These are phyloP conservation scores for Connochaetes taurinus DNA, from an alignment of 2,113 vertebrate species.

Conservation along the genomic window DNA sequence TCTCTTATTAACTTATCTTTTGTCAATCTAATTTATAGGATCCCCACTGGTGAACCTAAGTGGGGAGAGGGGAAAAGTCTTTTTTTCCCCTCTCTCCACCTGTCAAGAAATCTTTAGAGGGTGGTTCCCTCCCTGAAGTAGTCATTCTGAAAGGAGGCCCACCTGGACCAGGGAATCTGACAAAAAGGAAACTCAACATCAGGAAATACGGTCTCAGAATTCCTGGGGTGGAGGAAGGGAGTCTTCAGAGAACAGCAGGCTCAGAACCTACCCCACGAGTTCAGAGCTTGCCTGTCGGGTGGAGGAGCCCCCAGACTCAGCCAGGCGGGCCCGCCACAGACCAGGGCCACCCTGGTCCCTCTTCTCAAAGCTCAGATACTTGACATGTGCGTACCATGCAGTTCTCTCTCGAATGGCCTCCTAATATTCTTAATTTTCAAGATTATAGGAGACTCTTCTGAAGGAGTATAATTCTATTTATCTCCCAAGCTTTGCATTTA, in stretches of 20 bases:
- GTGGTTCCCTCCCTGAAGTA: neutral
- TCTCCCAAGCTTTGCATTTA: neutral
- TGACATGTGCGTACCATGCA: neutral
- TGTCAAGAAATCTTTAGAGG: neutral
- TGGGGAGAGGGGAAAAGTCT: neutral
- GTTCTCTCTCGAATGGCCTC: neutral
- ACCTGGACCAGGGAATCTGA: neutral
- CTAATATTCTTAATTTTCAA: neutral
- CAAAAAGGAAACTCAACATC: neutral
- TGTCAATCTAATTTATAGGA: neutral
- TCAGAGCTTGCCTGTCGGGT: neutral
- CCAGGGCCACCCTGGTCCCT: neutral
- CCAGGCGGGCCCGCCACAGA: neutral
- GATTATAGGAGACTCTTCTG: neutral
- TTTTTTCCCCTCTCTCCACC: neutral
- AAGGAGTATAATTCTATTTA: neutral
- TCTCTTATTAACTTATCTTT: neutral
- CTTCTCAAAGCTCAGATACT: neutral
- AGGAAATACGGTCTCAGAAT: neutral
- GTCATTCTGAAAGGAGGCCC: neutral
- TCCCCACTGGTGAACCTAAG: neutral
- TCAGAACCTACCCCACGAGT: neutral
- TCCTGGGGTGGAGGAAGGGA: neutral
- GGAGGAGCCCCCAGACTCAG: neutral
- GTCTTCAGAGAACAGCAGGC: neutral